phyloP scores from a whole-genome alignment of 2,888 invertebrate genomes.

The Tanypteryx hageni region DNA sequence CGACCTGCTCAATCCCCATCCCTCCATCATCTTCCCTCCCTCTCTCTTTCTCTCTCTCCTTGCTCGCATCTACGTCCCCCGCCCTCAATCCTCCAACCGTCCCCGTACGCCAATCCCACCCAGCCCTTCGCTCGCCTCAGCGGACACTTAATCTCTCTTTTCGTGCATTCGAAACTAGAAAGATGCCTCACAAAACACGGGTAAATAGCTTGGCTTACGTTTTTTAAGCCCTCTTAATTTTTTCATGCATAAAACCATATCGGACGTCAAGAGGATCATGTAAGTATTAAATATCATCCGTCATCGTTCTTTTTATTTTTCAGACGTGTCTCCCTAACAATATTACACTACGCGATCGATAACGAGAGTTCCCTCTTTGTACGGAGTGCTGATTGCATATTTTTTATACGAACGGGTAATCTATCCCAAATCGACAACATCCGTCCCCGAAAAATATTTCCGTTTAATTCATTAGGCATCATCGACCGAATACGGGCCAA shows the following conservation, averaged over 20 bases:
- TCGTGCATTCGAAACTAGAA: not conserved
- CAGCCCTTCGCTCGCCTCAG: constrained; percentile 10
- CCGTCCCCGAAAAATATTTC: no score
- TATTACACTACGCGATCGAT: not conserved
- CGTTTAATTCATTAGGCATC: no score
- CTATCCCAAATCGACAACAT: no score
- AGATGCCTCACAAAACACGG: not conserved
- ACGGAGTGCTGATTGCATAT: not conserved
- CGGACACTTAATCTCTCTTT: constrained; percentile 30
- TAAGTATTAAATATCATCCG: not conserved
- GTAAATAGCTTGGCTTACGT: not conserved
- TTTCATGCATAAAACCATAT: not conserved
- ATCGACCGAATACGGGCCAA: not conserved
- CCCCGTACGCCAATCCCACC: not conserved
- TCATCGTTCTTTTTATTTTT: not conserved
- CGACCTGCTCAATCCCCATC: not conserved
- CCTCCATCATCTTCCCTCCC: not conserved
- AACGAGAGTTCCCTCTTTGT: not conserved
- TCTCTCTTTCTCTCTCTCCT: not conserved
- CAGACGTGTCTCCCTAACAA: not conserved
- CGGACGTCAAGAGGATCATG: not conserved
- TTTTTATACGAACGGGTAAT: no score
- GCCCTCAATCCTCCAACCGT: not conserved
- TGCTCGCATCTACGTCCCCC: not conserved
- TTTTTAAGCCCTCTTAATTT: not conserved